Percentiles rank a stretch among this genome's conserved stretches.
Conservation (phyloP, 2,888 invertebrate species). For the Drosophila cracens region DNA sequence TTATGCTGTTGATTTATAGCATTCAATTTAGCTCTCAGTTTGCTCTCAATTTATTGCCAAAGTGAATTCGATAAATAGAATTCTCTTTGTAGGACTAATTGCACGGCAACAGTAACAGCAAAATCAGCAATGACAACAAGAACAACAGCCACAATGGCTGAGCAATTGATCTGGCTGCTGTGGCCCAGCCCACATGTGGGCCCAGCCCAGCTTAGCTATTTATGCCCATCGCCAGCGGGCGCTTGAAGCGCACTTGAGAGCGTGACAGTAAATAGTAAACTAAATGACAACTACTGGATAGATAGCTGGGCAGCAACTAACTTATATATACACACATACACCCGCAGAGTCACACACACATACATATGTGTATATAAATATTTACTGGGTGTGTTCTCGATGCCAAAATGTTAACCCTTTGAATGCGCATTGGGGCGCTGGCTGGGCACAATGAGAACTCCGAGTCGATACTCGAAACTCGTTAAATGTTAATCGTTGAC, state of each 20-base stretch:
- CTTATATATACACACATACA: constrained; percentile 17
- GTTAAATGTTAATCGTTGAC: constrained; percentile 79
- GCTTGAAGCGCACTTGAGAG: constrained; percentile 66
- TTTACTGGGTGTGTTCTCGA: constrained; percentile 72
- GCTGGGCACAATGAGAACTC: constrained; percentile 42
- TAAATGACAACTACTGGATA: constrained; percentile 78
- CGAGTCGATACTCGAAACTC: constrained; percentile 52
- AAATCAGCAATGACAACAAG: neutral
- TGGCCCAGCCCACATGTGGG: constrained; percentile 45
- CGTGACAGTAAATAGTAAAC: constrained; percentile 81
- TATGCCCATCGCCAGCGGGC: constrained; percentile 47
- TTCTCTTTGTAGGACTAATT: constrained; percentile 25
- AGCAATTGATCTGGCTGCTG: constrained; percentile 33
- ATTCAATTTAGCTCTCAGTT: neutral
- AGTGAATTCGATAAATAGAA: constrained; percentile 11
- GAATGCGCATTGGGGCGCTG: constrained; percentile 43
- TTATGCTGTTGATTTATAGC: neutral
- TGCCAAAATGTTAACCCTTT: constrained; percentile 78
- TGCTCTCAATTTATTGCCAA: neutral
- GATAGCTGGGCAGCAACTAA: constrained; percentile 52
- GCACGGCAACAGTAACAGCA: constrained; percentile 29
- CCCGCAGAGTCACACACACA: constrained; percentile 13
- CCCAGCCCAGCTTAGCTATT: constrained; percentile 44
- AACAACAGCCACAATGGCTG: constrained; percentile 1
- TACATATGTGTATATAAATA: neutral